phyloP scores from a whole-genome alignment of 1,140 invertebrate species.

The Anoplophora glabripennis region DNA sequence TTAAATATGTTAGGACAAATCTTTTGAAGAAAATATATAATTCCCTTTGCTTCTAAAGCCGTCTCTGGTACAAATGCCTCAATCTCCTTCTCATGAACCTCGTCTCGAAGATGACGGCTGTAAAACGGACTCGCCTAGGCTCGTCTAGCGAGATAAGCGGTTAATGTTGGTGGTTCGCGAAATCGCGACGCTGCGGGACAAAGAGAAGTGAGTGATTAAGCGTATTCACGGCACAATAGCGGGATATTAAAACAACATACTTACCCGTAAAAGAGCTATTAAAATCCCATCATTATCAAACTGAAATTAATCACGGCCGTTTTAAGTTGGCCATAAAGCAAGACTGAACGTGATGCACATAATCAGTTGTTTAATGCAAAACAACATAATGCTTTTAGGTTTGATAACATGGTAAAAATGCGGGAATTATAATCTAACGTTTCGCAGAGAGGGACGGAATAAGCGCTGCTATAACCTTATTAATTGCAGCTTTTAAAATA shows the following conservation, averaged over 20 bases:
- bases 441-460: conserved; percentile 3
- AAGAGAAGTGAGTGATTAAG: conserved; percentile 29
- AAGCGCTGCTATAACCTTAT: conserved; percentile 17
- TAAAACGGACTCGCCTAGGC: too few species aligned
- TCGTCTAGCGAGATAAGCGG: too few species aligned
- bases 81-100: too few species aligned
- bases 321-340: conserved; percentile 34
- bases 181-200: too few species aligned
- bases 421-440: conserved; percentile 13
- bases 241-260: conserved; percentile 42
- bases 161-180: too few species aligned
- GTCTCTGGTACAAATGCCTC: too few species aligned
- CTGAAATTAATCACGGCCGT: conserved; percentile 43
- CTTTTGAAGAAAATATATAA: too few species aligned
- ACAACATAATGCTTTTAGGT: conserved; percentile 46
- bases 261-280: conserved; percentile 45
- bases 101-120: too few species aligned
- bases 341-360: conserved; percentile 40
- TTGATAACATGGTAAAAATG: conserved; percentile 34
- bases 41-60: too few species aligned
- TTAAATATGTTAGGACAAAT: too few species aligned
- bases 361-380: conserved; percentile 46
- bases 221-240: conserved; percentile 36
- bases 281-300: conserved; percentile 42
- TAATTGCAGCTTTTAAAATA: conserved; percentile 22